Conservation (phyloP, 2,113 vertebrate genomes). For the Theristicus caerulescens region DNA sequence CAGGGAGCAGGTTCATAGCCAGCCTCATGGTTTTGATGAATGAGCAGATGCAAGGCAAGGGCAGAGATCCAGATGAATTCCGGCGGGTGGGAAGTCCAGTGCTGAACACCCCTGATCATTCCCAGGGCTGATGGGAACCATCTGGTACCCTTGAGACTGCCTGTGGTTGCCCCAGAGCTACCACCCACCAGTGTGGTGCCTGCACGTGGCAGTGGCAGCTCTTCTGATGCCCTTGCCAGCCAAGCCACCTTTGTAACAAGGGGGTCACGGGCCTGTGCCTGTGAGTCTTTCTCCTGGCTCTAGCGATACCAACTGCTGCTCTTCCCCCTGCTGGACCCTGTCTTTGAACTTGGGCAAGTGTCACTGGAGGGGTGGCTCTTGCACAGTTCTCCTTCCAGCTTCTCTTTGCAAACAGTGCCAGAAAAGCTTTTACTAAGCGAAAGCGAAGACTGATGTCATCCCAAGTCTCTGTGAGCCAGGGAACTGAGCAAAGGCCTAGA, state of each 20-base stretch:
- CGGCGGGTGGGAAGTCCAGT: background rate
- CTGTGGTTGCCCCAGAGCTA: background rate
- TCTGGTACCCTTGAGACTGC: background rate
- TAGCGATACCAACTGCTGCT: background rate
- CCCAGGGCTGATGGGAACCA: background rate
- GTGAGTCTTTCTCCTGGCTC: background rate
- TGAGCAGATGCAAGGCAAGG: background rate
- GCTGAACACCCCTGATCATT: background rate
- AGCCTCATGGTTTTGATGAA: background rate
- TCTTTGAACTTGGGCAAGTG: background rate
- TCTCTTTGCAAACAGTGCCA: background rate
- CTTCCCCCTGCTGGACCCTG: background rate
- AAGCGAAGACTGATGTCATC: background rate
- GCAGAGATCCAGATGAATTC: background rate
- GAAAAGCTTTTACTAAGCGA: background rate
- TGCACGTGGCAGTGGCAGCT: background rate
- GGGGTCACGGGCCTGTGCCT: rapidly evolving
- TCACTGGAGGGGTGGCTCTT: background rate
- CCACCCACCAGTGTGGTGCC: background rate
- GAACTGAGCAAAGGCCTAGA: background rate
- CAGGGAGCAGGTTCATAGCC: background rate
- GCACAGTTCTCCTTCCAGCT: background rate
- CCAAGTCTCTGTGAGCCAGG: background rate
- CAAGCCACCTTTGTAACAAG: rapidly evolving
- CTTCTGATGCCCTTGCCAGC: background rate